Conservation (phyloP, 1,140 invertebrate species). For the Temnothorax longispinosus region DNA sequence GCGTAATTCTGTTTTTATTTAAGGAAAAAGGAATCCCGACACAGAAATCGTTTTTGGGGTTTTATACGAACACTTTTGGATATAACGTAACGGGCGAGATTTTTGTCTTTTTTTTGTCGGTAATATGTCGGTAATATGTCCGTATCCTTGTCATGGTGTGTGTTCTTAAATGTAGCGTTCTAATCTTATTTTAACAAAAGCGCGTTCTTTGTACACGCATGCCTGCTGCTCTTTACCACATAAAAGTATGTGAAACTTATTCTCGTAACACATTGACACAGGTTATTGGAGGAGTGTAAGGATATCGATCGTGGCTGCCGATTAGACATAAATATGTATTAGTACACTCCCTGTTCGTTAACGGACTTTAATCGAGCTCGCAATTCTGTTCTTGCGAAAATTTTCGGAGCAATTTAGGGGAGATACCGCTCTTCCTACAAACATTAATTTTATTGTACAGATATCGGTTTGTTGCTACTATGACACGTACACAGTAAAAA, state of each 20-base stretch:
- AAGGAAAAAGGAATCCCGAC: background rate
- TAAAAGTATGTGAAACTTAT: constrained; percentile 59
- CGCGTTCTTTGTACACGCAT: constrained; percentile 77
- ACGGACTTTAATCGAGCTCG: constrained; percentile 32
- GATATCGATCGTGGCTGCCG: constrained; percentile 35
- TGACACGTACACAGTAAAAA: constrained; percentile 12
- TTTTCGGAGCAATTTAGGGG: background rate
- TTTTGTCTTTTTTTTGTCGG: constrained; percentile 57
- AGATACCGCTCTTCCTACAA: constrained; percentile 17
- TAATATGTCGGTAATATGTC: constrained; percentile 49
- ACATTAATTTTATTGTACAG: background rate
- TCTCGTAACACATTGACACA: constrained; percentile 43
- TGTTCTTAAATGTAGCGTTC: constrained; percentile 75
- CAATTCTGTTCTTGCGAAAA: constrained; percentile 28
- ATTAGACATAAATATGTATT: constrained; percentile 30
- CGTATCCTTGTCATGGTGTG: constrained; percentile 71
- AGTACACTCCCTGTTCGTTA: constrained; percentile 16
- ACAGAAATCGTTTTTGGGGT: background rate
- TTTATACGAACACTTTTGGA: constrained; percentile 8
- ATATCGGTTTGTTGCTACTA: constrained; percentile 17
- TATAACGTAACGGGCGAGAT: background rate
- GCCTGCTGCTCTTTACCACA: constrained; percentile 76
- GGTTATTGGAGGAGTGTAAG: constrained; percentile 40
- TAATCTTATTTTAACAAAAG: constrained; percentile 73
- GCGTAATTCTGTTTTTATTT: background rate